Conservation (phyloP, 2,113 vertebrate species). For the Phoxinus phoxinus region DNA sequence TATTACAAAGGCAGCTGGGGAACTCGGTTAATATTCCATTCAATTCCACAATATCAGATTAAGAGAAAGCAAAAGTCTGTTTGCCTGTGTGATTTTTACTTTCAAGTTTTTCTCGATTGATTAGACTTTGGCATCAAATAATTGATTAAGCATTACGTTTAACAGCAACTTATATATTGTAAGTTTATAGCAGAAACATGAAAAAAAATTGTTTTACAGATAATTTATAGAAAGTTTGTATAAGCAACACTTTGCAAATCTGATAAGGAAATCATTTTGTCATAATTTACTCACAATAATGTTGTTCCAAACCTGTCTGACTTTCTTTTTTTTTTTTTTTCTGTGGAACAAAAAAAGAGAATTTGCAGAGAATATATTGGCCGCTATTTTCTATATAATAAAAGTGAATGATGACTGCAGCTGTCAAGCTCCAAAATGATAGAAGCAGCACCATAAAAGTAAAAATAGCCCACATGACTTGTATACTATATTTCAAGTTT, state of each 20-base stretch:
- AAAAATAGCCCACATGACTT: not conserved
- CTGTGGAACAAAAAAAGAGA: not conserved
- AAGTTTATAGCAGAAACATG: no score
- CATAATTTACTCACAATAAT: not conserved
- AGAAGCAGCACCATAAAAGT: not conserved
- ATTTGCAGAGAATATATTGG: not conserved
- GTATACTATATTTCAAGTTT: not conserved
- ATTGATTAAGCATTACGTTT: not conserved
- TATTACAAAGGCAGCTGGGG: constrained; percentile 26
- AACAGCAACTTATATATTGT: not conserved
- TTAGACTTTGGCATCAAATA: not conserved
- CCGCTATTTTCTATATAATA: not conserved
- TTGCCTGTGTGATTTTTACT: not conserved
- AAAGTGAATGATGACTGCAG: not conserved
- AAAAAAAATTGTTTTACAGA: no score
- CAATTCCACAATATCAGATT: constrained; percentile 19
- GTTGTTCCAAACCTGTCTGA: not conserved
- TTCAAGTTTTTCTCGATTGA: not conserved
- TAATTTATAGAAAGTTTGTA: no score
- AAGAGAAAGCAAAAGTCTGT: not conserved
- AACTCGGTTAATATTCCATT: constrained; percentile 33
- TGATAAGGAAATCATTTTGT: not conserved
- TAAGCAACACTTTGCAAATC: not conserved
- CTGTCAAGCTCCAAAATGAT: not conserved
- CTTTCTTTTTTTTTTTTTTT: not conserved